Percentiles rank a stretch among this genome's conserved stretches.
phyloP scores from a whole-genome alignment of 1,140 invertebrate species.

The Drosophila rhopaloa region DNA sequence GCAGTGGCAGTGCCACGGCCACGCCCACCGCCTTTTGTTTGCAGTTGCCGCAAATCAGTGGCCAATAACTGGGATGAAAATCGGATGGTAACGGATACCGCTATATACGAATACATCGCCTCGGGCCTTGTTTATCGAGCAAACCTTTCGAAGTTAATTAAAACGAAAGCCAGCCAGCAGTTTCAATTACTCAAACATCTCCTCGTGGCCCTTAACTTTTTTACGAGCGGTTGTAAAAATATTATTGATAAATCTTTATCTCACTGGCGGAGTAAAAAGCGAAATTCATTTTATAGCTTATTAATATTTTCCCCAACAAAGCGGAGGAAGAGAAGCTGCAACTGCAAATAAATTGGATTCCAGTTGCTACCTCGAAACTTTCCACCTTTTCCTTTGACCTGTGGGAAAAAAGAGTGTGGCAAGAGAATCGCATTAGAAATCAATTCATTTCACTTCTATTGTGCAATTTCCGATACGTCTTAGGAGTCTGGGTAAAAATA shows the following conservation, averaged over 20 bases:
- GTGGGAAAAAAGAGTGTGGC: not conserved
- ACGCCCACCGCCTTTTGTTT: conserved; percentile 68
- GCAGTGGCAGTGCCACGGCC: conserved; percentile 26
- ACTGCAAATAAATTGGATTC: conserved; percentile 68
- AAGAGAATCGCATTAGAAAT: conserved; percentile 69
- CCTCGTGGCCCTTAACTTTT: conserved; percentile 18
- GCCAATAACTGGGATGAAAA: conserved; percentile 59
- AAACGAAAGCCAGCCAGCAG: conserved; percentile 41
- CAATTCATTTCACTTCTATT: conserved; percentile 78
- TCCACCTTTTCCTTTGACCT: conserved; percentile 17
- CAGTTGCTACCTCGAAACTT: conserved; percentile 15
- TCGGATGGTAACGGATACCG: not conserved
- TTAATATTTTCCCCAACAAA: conserved; percentile 49
- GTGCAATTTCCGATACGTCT: conserved; percentile 70
- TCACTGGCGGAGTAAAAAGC: not conserved
- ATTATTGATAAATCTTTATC: conserved; percentile 57
- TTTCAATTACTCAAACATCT: conserved; percentile 66
- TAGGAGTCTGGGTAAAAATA: conserved; percentile 37
- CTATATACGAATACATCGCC: conserved; percentile 3
- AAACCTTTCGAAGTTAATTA: conserved; percentile 78
- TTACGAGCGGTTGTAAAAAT: conserved; percentile 58
- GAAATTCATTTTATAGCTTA: conserved; percentile 51
- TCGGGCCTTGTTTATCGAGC: conserved; percentile 38
- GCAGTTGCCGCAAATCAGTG: conserved; percentile 73
- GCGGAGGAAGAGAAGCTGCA: not conserved